These are phyloP conservation scores for Cryptotis parvus DNA, from an alignment of 2,113 vertebrate species.

Conservation along the genomic window DNA sequence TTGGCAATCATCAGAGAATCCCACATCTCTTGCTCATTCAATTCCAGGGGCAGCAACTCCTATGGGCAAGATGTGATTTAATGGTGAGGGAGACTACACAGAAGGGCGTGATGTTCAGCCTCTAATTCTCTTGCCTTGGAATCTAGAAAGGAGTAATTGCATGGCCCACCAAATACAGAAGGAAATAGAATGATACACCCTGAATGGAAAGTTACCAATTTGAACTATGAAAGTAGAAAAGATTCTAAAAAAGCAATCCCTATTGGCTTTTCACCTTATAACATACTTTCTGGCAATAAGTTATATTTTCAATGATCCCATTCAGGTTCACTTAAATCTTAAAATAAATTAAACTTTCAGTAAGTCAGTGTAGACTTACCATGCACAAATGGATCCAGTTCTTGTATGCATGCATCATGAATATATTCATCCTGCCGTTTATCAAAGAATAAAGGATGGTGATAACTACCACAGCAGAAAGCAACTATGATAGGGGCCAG, in stretches of 20 bases:
- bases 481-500: not conserved
- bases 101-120: not conserved
- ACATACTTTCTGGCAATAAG: not conserved
- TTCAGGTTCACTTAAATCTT: not conserved
- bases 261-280: not conserved
- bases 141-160: not conserved
- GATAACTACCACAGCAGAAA: not conserved
- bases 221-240: not conserved
- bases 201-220: not conserved
- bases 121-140: not conserved
- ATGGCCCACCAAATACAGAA: not conserved
- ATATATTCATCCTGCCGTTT: not conserved
- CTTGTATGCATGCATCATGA: no score
- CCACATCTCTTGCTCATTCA: not conserved
- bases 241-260: not conserved
- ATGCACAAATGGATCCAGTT: not conserved
- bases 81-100: not conserved
- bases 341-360: conserved; percentile 28
- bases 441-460: not conserved
- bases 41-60: not conserved
- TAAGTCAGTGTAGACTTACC: not conserved
- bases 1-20: not conserved
- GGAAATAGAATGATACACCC: not conserved
- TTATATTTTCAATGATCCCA: not conserved
- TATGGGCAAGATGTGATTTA: not conserved